A percentile compares a stretch with the other conserved stretches of the same genome.
phyloP scores from a whole-genome alignment of 2,888 invertebrate genomes.

The Lasioglossum calceatum region DNA sequence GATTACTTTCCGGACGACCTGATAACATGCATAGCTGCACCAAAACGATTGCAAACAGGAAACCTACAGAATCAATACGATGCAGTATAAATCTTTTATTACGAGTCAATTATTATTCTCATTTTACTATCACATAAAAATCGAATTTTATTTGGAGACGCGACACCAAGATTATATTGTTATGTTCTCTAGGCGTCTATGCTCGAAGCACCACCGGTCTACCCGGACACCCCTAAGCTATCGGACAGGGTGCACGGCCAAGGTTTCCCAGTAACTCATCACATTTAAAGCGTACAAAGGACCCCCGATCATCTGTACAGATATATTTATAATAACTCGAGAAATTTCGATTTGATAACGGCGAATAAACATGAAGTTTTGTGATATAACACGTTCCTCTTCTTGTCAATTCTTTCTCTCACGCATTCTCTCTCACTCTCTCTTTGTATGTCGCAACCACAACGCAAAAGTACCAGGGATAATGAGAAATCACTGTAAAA shows the following conservation, averaged over 20 bases:
- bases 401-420: background rate
- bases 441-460: background rate
- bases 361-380: background rate
- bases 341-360: background rate
- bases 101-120: background rate
- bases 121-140: slow-evolving; percentile 23
- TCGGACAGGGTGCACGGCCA: slow-evolving; percentile 16
- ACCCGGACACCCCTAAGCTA: slow-evolving; percentile 59
- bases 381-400: background rate
- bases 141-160: slow-evolving; percentile 13
- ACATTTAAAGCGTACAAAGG: slow-evolving; percentile 44
- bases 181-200: slow-evolving; percentile 50
- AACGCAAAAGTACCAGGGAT: slow-evolving; percentile 25
- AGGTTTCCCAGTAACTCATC: slow-evolving; percentile 10
- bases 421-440: background rate
- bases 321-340: background rate
- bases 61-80: background rate
- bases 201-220: slow-evolving; percentile 64
- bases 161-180: slow-evolving; percentile 11
- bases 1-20: too few relatives aligned
- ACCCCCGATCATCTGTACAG: background rate
- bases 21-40: background rate
- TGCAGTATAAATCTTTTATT: slow-evolving; percentile 3
- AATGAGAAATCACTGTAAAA: slow-evolving; percentile 62
- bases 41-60: background rate